Percentiles rank a stretch among this genome's conserved stretches.
Conservation (phyloP, 2,797 vertebrate species). For the Mus caroli region DNA sequence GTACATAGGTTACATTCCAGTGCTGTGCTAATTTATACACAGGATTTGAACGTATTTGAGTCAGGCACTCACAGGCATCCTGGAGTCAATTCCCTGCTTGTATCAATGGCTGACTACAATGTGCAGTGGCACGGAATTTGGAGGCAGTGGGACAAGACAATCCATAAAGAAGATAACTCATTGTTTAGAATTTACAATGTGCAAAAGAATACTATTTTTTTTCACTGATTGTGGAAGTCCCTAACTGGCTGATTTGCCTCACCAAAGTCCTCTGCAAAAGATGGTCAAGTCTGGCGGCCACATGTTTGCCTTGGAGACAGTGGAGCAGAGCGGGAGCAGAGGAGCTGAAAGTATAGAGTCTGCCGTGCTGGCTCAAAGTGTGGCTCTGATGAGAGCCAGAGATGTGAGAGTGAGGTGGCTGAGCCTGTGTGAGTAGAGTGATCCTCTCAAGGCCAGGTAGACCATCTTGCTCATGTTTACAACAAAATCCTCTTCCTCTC, state of each 20-base stretch:
- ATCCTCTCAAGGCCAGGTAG: not conserved
- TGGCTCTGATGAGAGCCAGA: not conserved
- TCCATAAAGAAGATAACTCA: not conserved
- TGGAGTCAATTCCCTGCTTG: not conserved
- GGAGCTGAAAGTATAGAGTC: too few species aligned
- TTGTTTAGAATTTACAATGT: not conserved
- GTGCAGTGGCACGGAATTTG: not conserved
- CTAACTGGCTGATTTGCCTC: not conserved
- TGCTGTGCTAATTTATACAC: not conserved
- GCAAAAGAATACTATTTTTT: not conserved
- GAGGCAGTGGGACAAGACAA: not conserved
- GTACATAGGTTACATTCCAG: not conserved
- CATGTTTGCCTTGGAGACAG: not conserved
- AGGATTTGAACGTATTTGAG: not conserved
- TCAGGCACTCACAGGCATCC: not conserved
- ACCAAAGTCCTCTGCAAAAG: not conserved
- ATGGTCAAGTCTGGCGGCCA: not conserved
- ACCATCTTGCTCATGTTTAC: not conserved
- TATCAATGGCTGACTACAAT: not conserved
- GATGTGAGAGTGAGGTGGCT: not conserved
- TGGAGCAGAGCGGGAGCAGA: rapidly evolving
- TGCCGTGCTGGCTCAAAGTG: not conserved
- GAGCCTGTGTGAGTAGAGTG: not conserved
- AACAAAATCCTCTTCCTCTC: not conserved
- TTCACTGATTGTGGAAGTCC: not conserved